Evolutionary conservation across 2,888 invertebrate species (phyloP).

Genomic region (Tipula vernalis): DNA sequence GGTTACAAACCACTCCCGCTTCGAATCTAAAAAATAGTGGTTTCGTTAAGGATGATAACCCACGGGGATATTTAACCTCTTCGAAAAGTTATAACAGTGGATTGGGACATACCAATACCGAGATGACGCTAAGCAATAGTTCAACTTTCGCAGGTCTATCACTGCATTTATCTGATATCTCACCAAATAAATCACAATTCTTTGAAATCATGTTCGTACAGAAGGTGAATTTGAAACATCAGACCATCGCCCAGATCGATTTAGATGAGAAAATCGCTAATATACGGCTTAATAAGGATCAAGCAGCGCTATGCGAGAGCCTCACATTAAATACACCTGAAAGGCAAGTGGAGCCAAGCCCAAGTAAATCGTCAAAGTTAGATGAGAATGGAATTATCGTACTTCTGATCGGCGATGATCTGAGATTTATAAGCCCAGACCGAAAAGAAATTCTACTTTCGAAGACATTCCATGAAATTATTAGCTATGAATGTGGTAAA

Average conservation of each 20-base stretch:
- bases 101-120: conserved; percentile 20
- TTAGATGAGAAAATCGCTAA: not conserved
- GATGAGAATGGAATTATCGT: conserved; percentile 84
- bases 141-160: conserved; percentile 32
- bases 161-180: conserved; percentile 46
- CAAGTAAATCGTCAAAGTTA: not conserved
- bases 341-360: not conserved
- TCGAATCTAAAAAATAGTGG: conserved; percentile 33
- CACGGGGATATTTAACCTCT: conserved; percentile 32
- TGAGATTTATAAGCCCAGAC: conserved; percentile 85
- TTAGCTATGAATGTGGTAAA: conserved; percentile 74
- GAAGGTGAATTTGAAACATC: conserved; percentile 32
- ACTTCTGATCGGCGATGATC: conserved; percentile 75
- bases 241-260: not conserved
- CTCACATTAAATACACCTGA: conserved; percentile 41
- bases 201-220: conserved; percentile 61
- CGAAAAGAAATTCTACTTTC: conserved; percentile 80
- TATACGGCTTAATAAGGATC: not conserved
- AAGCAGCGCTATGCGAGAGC: not conserved
- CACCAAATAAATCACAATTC: conserved; percentile 77
- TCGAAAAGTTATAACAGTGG: conserved; percentile 36
- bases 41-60: conserved; percentile 30
- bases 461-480: conserved; percentile 77
- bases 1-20: conserved; percentile 32
- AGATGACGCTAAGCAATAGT: not conserved